A percentile compares a stretch with the other conserved stretches of the same genome.
Evolutionary conservation across 2,797 vertebrate species (phyloP).

Genomic region (Rhynchotus rufescens): DNA sequence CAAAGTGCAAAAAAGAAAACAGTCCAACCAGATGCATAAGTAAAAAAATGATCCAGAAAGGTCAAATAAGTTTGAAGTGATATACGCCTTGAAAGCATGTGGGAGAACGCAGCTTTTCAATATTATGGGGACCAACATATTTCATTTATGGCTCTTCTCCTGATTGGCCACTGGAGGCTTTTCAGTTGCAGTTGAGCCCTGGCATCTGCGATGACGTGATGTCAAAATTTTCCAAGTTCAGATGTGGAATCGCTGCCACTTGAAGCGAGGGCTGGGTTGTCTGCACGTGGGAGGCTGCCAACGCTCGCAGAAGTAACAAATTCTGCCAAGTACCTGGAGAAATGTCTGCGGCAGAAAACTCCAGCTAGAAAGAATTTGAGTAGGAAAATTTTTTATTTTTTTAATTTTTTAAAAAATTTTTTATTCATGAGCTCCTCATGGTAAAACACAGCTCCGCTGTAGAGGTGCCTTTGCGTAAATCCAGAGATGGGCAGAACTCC

Average conservation of each 20-base stretch:
- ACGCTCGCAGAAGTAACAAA: background rate
- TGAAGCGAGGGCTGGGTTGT: background rate
- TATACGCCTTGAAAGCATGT: background rate
- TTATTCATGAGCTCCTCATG: no score
- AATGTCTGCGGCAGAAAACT: background rate
- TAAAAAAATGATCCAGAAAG: background rate
- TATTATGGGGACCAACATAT: background rate
- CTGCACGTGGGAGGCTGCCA: background rate
- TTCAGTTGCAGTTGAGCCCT: background rate
- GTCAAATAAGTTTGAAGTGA: background rate
- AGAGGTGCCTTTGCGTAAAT: background rate
- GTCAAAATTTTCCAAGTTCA: background rate
- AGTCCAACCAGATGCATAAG: background rate
- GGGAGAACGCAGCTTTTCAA: background rate
- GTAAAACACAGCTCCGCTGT: background rate
- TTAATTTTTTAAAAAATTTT: background rate
- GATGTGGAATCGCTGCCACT: background rate
- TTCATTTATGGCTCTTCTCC: background rate
- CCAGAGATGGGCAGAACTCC: background rate
- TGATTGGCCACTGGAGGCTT: background rate
- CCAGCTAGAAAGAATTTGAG: background rate
- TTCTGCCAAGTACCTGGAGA: background rate
- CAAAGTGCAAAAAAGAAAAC: background rate
- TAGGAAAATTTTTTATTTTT: background rate
- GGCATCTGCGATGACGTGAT: background rate